A percentile compares a stretch with the other conserved stretches of the same genome.
Evolutionary conservation across 2,797 vertebrate genomes (phyloP).

Genomic region (Galaxias olidus): DNA sequence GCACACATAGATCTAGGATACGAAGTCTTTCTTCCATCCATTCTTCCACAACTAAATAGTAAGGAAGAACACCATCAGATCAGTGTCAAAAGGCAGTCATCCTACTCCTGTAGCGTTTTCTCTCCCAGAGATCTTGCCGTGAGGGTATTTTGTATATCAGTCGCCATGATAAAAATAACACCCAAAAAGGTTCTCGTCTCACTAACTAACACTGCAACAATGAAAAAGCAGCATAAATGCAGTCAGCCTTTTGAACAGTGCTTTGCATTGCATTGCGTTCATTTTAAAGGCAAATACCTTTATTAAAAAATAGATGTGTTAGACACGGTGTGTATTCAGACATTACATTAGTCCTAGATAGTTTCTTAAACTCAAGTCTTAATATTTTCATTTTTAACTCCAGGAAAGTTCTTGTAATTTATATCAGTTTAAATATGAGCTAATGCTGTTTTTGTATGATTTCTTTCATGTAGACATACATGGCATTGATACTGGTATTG

Average conservation of each 20-base stretch:
- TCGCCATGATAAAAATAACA: slow-evolving; percentile 25
- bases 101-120: too few relatives aligned
- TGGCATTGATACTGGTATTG: slow-evolving; percentile 23
- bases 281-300: too few relatives aligned
- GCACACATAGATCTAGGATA: not conserved
- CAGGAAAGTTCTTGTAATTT: slow-evolving; percentile 65
- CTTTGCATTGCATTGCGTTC: slow-evolving; percentile 5
- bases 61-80: not conserved
- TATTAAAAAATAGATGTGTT: slow-evolving; percentile 7
- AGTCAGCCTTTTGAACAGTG: slow-evolving; percentile 17
- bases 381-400: slow-evolving; percentile 56
- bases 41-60: not conserved
- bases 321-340: slow-evolving; percentile 57
- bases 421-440: slow-evolving; percentile 54
- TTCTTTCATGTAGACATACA: slow-evolving; percentile 31
- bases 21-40: not conserved
- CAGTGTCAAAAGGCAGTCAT: not conserved
- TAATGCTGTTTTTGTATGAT: slow-evolving; percentile 43
- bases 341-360: slow-evolving; percentile 52
- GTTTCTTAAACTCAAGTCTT: slow-evolving; percentile 66
- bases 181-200: slow-evolving; percentile 20
- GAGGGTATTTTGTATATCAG: slow-evolving; percentile 36
- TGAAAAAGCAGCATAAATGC: slow-evolving; percentile 25
- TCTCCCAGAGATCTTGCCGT: too few relatives aligned
- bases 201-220: slow-evolving; percentile 14